Percentiles rank a stretch among this genome's conserved stretches.
These are phyloP conservation scores for Eustalomyia histrio DNA, from an alignment of 2,888 invertebrate species.

Conservation along the genomic window DNA sequence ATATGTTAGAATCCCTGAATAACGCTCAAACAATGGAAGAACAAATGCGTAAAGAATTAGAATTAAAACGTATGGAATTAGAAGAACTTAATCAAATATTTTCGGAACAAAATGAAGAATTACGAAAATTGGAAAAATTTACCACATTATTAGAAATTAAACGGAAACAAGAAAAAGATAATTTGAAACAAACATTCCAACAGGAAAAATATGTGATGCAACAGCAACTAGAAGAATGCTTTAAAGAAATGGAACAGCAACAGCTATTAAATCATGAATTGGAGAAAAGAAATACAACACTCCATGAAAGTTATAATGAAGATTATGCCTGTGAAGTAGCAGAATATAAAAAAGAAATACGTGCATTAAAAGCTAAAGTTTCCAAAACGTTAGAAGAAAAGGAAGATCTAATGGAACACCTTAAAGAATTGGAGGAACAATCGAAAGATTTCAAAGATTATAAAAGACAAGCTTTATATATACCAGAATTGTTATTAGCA, in stretches of 20 bases:
- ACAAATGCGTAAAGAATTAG: constrained; percentile 68
- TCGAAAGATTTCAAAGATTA: constrained; percentile 45
- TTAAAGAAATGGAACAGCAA: constrained; percentile 46
- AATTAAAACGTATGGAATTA: constrained; percentile 71
- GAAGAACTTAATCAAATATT: constrained; percentile 75
- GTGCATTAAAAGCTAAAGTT: constrained; percentile 68
- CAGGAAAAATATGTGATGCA: constrained; percentile 61
- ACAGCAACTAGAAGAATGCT: constrained; percentile 36
- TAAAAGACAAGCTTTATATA: constrained; percentile 61
- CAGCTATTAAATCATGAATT: constrained; percentile 49
- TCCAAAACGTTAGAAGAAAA: constrained; percentile 64
- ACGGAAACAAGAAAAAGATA: constrained; percentile 55
- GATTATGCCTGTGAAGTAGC: constrained; percentile 55
- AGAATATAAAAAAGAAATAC: constrained; percentile 61
- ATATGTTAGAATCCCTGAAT: constrained; percentile 70
- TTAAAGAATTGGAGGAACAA: constrained; percentile 55
- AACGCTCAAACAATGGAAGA: constrained; percentile 70
- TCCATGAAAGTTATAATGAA: constrained; percentile 42
- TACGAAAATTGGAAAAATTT: constrained; percentile 71
- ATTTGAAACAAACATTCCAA: constrained; percentile 69
- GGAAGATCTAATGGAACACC: constrained; percentile 34
- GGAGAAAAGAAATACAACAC: constrained; percentile 46
- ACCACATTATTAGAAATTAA: constrained; percentile 62
- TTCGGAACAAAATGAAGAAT: constrained; percentile 73
- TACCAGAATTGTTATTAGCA: constrained; percentile 51